Evolutionary conservation across 2,113 vertebrate species (phyloP).

Genomic region (Myotis yumanensis): DNA sequence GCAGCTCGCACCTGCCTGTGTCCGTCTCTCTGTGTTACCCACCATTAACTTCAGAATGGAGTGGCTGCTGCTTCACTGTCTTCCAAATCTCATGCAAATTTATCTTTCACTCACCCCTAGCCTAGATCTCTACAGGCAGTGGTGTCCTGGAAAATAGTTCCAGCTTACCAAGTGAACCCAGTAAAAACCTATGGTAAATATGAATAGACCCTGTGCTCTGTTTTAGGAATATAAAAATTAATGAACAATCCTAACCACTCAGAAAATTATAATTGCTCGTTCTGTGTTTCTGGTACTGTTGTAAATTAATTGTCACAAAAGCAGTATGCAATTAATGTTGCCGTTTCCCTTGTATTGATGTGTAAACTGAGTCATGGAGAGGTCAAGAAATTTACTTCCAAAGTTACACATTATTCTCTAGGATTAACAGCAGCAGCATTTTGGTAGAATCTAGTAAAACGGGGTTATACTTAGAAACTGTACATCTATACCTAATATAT

Average conservation of each 20-base stretch:
- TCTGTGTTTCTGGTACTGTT: not conserved
- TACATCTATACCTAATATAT: not conserved
- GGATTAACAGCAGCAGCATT: not conserved
- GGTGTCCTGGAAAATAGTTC: conserved; percentile 13
- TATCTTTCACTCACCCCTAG: not conserved
- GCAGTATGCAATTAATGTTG: not conserved
- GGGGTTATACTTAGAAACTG: not conserved
- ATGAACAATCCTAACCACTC: not conserved
- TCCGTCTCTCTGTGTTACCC: not conserved
- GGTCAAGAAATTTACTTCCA: conserved; percentile 16
- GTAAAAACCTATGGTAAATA: not conserved
- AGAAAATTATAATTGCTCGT: conserved; percentile 15
- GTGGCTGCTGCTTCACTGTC: not conserved
- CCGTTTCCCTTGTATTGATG: not conserved
- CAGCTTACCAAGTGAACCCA: not conserved
- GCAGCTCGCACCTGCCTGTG: not conserved
- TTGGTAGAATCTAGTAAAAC: not conserved
- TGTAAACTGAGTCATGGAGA: not conserved
- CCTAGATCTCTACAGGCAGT: not conserved
- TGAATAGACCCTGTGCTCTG: not conserved
- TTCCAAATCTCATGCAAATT: not conserved
- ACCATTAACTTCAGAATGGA: not conserved
- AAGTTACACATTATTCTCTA: not conserved
- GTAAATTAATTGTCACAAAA: conserved; percentile 12
- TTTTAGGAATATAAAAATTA: conserved; percentile 20